These are phyloP conservation scores for Mya arenaria DNA, from an alignment of 1,140 invertebrate genomes.

Conservation along the genomic window DNA sequence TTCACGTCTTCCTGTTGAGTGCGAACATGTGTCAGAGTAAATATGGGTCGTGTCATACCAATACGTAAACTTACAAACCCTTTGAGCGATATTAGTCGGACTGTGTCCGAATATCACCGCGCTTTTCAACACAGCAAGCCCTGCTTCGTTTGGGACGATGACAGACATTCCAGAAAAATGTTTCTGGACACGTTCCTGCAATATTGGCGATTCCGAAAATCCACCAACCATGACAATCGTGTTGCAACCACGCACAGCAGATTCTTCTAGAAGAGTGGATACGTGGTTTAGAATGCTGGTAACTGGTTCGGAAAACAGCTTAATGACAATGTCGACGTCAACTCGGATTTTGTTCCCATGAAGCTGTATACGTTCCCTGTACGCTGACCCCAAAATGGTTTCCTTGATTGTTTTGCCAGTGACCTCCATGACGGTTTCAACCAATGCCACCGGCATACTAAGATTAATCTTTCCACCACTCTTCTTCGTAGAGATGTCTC, in stretches of 20 bases:
- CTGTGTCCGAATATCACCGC: conserved; percentile 46
- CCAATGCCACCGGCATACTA: no score
- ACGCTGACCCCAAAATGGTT: no score
- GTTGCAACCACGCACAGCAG: not conserved
- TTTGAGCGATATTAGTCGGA: not conserved
- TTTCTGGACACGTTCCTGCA: conserved; percentile 8
- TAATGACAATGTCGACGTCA: not conserved
- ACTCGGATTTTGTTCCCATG: conserved; percentile 7
- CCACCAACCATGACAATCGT: conserved; percentile 46
- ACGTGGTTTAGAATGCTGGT: conserved; percentile 18
- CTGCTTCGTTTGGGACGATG: conserved; percentile 34
- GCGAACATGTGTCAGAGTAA: no score
- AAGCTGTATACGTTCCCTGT: no score
- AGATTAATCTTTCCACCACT: no score
- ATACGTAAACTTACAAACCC: conserved; percentile 13
- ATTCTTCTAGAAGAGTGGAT: not conserved
- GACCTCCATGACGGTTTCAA: no score
- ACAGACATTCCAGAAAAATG: conserved; percentile 22
- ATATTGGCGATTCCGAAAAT: conserved; percentile 37
- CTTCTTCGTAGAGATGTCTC: no score
- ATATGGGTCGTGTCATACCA: not conserved
- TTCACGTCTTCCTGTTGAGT: no score
- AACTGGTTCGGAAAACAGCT: conserved; percentile 1
- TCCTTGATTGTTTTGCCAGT: no score
- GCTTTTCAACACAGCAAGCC: conserved; percentile 44